Conservation (phyloP, 2,113 vertebrate genomes). For the Hemiscyllium ocellatum region DNA sequence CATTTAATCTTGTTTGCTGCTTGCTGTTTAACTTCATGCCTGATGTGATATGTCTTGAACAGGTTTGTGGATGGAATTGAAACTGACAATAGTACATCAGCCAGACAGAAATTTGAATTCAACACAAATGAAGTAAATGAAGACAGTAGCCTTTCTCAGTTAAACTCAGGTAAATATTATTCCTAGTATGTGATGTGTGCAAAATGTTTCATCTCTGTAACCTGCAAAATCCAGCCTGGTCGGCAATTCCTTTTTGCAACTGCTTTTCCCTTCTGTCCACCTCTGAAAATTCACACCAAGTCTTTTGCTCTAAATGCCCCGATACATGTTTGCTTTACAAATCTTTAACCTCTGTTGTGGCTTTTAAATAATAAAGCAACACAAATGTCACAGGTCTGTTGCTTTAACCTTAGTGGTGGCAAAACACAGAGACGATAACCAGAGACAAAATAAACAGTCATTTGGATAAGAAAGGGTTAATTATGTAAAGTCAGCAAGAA, state of each 20-base stretch:
- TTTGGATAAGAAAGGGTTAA: background rate
- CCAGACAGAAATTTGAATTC: constrained; percentile 66
- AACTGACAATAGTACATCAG: constrained; percentile 54
- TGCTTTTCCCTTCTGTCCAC: background rate
- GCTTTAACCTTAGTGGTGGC: background rate
- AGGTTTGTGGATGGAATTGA: constrained; percentile 72
- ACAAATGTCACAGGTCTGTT: background rate
- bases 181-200: background rate
- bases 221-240: background rate
- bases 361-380: background rate
- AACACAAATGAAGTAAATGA: constrained; percentile 44
- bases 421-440: background rate
- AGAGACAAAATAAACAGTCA: background rate
- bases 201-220: background rate
- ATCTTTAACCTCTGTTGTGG: background rate
- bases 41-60: constrained; percentile 6
- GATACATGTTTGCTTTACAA: background rate
- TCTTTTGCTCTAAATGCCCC: background rate
- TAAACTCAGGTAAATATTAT: constrained; percentile 25
- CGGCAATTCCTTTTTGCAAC: background rate
- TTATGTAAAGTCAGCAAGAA: background rate
- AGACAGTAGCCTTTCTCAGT: background rate
- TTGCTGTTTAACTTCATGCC: background rate
- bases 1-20: background rate
- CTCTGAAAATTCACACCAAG: background rate